A percentile compares a stretch with the other conserved stretches of the same genome.
Evolutionary conservation across 1,140 invertebrate species (phyloP).

Genomic region (Hermetia illucens): DNA sequence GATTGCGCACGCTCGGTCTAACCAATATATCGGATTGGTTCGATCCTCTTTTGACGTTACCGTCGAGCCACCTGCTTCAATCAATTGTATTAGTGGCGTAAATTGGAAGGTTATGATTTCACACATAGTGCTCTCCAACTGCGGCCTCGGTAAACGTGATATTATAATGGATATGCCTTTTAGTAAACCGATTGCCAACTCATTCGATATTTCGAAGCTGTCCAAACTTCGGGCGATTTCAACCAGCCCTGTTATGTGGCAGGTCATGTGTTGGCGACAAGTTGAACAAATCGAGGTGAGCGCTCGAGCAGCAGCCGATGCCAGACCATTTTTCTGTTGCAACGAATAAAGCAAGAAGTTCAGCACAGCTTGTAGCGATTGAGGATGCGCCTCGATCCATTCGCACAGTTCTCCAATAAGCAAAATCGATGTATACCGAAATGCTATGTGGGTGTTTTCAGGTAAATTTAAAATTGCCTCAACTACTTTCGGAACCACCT

Average conservation of each 20-base stretch:
- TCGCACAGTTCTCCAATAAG: conserved; percentile 86
- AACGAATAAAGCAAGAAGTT: conserved; percentile 64
- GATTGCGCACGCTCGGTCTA: conserved; percentile 82
- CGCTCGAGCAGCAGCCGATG: conserved; percentile 60
- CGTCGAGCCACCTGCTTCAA: conserved; percentile 25
- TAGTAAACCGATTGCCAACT: conserved; percentile 67
- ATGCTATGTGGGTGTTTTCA: conserved; percentile 70
- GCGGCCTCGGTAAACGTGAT: conserved; percentile 42
- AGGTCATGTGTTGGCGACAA: conserved; percentile 64
- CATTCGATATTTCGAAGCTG: conserved; percentile 61
- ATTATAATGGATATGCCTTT: conserved; percentile 62
- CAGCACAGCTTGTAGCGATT: conserved; percentile 62
- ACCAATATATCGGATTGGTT: conserved; percentile 78
- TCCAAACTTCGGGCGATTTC: conserved; percentile 68
- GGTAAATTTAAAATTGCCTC: conserved; percentile 80
- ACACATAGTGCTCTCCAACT: conserved; percentile 53
- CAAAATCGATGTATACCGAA: conserved; percentile 76
- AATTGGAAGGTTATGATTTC: conserved; percentile 67
- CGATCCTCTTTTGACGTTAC: conserved; percentile 31
- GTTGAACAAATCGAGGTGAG: conserved; percentile 50
- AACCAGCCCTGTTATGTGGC: conserved; percentile 67
- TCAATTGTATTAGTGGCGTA: conserved; percentile 43
- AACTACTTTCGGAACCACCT: conserved; percentile 83
- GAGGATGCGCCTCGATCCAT: conserved; percentile 84
- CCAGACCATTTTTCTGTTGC: conserved; percentile 53